Conservation (phyloP, 2,888 invertebrate genomes). For the Sisyra nigra region DNA sequence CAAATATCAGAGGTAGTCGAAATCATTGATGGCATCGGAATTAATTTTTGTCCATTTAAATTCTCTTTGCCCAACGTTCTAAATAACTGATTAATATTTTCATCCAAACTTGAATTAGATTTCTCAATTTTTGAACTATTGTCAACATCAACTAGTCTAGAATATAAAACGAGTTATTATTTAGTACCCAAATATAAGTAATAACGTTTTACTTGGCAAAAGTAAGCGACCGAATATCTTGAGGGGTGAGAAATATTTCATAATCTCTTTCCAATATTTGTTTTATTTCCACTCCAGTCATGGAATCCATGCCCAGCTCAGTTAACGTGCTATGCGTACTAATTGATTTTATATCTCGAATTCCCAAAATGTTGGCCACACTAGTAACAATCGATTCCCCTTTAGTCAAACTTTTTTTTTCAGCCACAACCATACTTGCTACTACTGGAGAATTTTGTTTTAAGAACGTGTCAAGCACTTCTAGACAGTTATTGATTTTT, state of each 20-base stretch:
- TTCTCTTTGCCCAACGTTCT: constrained; percentile 43
- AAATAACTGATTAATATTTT: constrained; percentile 24
- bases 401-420: constrained; percentile 47
- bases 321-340: constrained; percentile 59
- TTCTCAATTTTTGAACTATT: constrained; percentile 7
- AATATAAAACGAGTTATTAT: no score
- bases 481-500: constrained; percentile 43
- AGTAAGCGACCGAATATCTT: constrained; percentile 69
- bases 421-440: constrained; percentile 74
- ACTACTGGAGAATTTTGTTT: constrained; percentile 49
- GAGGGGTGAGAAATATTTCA: constrained; percentile 70
- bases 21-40: constrained; percentile 27
- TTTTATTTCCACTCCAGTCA: constrained; percentile 94
- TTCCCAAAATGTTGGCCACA: constrained; percentile 43
- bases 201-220: constrained; percentile 38
- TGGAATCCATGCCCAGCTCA: constrained; percentile 91
- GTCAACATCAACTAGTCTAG: no score
- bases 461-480: constrained; percentile 50
- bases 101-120: constrained; percentile 1
- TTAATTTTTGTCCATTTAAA: constrained; percentile 31
- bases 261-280: constrained; percentile 81
- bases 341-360: constrained; percentile 50
- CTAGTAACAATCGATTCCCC: constrained; percentile 55
- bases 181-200: background rate
- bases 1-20: constrained; percentile 14